Percentiles rank a stretch among this genome's conserved stretches.
Evolutionary conservation across 2,113 vertebrate genomes (phyloP).

Genomic region (Amblyornis subalaris): DNA sequence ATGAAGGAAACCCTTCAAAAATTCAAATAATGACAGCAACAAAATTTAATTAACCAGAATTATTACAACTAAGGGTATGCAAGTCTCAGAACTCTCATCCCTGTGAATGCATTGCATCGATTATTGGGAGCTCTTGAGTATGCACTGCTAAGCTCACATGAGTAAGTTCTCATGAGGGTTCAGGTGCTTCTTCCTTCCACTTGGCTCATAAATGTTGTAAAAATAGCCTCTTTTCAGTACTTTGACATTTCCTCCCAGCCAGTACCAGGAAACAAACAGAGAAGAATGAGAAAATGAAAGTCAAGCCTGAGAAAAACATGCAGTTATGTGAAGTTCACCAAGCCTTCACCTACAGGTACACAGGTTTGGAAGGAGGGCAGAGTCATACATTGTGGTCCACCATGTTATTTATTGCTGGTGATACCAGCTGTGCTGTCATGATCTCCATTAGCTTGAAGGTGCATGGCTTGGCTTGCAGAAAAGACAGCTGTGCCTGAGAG

Average conservation of each 20-base stretch:
- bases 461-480: background rate
- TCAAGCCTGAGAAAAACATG: background rate
- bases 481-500: accelerated
- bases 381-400: accelerated
- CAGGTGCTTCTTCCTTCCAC: constrained; percentile 10
- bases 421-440: background rate
- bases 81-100: background rate
- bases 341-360: background rate
- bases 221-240: background rate
- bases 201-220: background rate
- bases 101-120: background rate
- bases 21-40: background rate
- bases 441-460: background rate
- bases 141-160: background rate
- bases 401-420: background rate
- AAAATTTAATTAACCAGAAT: background rate
- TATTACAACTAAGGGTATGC: background rate
- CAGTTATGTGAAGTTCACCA: background rate
- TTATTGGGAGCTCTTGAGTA: background rate
- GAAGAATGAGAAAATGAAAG: background rate
- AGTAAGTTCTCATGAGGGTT: background rate
- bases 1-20: background rate
- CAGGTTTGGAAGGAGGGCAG: accelerated
- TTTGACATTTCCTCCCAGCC: background rate
- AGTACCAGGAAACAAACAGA: constrained; percentile 14